phyloP scores from a whole-genome alignment of 2,888 invertebrate species.

The Camponotus fellah region DNA sequence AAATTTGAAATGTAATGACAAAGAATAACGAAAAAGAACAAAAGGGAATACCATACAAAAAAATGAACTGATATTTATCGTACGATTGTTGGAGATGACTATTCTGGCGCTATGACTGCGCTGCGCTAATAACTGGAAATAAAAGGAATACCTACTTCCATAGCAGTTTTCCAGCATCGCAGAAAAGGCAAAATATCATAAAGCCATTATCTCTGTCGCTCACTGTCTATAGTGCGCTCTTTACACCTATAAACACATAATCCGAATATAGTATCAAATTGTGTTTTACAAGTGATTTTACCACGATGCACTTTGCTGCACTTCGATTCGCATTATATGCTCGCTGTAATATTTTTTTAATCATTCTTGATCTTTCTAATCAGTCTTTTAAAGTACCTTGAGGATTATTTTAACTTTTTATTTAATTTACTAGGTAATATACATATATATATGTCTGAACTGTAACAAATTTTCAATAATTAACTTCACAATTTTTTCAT shows the following conservation, averaged over 20 bases:
- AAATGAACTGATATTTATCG: conserved; percentile 77
- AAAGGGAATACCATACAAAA: conserved; percentile 31
- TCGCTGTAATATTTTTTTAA: background rate
- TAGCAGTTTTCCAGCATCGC: conserved; percentile 53
- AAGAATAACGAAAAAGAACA: conserved; percentile 31
- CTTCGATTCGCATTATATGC: conserved; percentile 4
- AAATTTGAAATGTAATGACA: conserved; percentile 9
- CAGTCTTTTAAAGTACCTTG: background rate
- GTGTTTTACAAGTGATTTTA: conserved; percentile 41
- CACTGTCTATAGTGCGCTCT: conserved; percentile 42
- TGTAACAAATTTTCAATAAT: background rate
- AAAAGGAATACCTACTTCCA: conserved; percentile 73
- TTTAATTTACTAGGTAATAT: background rate
- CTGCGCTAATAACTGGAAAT: conserved; percentile 70
- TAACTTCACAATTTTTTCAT: background rate
- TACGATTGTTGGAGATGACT: conserved; percentile 76
- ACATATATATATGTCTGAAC: background rate
- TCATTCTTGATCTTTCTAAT: background rate
- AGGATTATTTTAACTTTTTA: conserved; percentile 4
- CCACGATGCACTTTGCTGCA: conserved; percentile 13
- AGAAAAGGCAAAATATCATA: conserved; percentile 65
- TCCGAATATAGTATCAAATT: conserved; percentile 53
- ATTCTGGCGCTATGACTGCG: conserved; percentile 73
- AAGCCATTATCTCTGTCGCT: conserved; percentile 65
- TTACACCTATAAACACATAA: conserved; percentile 60